Base-by-base conservation (phyloP, 2,888 invertebrate species). In the Protodeltote pygarga region DNA sequence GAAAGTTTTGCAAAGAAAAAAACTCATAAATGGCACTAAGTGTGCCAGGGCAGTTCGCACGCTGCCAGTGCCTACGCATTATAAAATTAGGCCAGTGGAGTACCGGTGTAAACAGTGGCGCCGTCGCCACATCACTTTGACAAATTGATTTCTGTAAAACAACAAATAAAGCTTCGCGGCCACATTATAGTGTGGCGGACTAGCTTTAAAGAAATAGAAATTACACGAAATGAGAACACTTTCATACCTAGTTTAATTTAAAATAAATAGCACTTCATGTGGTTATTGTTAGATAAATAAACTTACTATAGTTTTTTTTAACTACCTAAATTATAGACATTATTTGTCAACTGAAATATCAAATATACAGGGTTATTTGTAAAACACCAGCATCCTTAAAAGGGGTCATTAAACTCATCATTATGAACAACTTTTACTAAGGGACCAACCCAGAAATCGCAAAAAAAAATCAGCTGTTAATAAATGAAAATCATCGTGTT, bases 41-140 rank as follows among this genome's bases (percentile, higher is more conserved):
- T 91, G 44, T 83, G 89, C 76, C 89, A 85, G 79, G 77, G 81
- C 79, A 76, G 89, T 86, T 90, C 89, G 85, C 89, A 89, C 88
- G 87, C 54, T 50, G 28, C 42, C 60, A 33, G 58, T 53, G 53
- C 49, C 39, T 58, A 59, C 65, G 61, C 84, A 85, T 87, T 87
- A 83, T 75, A 68, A 73, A 89, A 87, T 82, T 81, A 66, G 89
- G 83, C 69, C 79, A 86, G 70, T 79, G 46, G 79, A 81, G 49
- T 82, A 73, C 55, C 62, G 55, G 63, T 14, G 24, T 63, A 35
- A 45, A n/a, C n/a, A n/a, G n/a, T n/a, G n/a, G 24, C 38, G 51
- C 21, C 50, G 71, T 70, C 69, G 75, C 75, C 71, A 70, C 75
- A 77, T 70, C 73, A 79, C 75, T 79, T 73, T 69, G 67, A 69